Base-by-base conservation (phyloP, 1,140 invertebrate genomes). In the Carcinoscorpius rotundicauda region DNA sequence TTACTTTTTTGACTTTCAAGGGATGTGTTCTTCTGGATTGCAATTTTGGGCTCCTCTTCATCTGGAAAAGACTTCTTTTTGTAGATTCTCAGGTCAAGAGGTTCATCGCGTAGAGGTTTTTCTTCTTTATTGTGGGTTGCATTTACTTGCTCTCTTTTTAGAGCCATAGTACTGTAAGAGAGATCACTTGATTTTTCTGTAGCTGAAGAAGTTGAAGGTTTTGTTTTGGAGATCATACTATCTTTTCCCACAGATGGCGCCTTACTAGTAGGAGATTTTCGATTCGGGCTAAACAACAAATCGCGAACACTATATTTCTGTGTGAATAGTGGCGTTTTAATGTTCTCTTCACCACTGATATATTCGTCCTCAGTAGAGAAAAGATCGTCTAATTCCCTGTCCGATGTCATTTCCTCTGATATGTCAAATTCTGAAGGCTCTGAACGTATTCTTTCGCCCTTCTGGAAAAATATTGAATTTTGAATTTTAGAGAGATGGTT, bases 81-180 rank as follows among this genome's bases (percentile, higher is more conserved):
- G 56, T 52, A 52, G 4, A 69, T 11, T 56, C 68, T 52, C n/a
- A 89, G 78, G 75, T 91, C 88, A 50, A 91, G 71, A 0, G 87
- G 87, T 66, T 89, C 86, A 6, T 66, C 67, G 56, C 29, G 29
- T 29, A 29, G 29, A 29, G 29, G 29, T 29, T 29, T 29, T 29
- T 29, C 29, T 29, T 29, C 29, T 29, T 29, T 29, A 29, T 29
- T 2, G 0, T 29, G 29, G 29, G 29, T 29, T 29, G 29, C 29
- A 29, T 29, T 29, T 29, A 29, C 2, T 29, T 29, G 29, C 29
- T 29, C 29, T 29, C 29, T 29, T 29, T 29, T 29, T 29, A 29
- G 29, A 29, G 29, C 29, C 29, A 29, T 2, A 2, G 29, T 29
- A 29, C 29, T 29, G 29, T 29, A 29, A 29, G 29, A 29, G 29